Evolutionary conservation across 2,113 vertebrate species (phyloP).

Genomic region (Arothron firmamentum): DNA sequence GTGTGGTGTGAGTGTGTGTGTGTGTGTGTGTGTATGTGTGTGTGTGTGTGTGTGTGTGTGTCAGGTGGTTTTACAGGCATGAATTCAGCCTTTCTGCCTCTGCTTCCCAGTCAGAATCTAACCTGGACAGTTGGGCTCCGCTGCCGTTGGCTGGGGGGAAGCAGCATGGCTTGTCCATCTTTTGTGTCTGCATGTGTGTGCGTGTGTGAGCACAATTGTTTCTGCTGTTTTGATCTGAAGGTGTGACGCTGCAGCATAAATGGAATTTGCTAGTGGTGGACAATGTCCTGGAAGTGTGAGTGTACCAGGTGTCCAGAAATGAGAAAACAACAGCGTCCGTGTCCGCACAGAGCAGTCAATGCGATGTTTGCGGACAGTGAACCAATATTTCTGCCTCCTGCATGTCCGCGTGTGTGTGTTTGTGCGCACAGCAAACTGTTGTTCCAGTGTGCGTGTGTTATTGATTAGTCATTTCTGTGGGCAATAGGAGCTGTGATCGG

Average conservation of each 20-base stretch:
- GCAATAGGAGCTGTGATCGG: constrained; percentile 74
- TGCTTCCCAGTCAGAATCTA: too few species aligned
- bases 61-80: too few species aligned
- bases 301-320: constrained; percentile 43
- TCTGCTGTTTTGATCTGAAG: constrained; percentile 2
- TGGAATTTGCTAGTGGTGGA: not conserved
- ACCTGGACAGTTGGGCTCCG: too few species aligned
- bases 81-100: too few species aligned
- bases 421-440: constrained; percentile 39
- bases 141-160: too few species aligned
- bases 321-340: constrained; percentile 56
- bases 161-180: too few species aligned
- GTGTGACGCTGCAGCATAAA: constrained; percentile 14
- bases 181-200: constrained; percentile 2
- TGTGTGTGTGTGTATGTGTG: too few species aligned
- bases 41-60: too few species aligned
- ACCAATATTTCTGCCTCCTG: constrained; percentile 52
- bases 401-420: constrained; percentile 30
- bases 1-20: too few species aligned
- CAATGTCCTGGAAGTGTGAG: constrained; percentile 21
- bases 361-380: constrained; percentile 61
- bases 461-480: constrained; percentile 78
- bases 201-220: constrained; percentile 7
- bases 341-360: constrained; percentile 54
- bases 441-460: constrained; percentile 68